These are phyloP conservation scores for Colletes collaris DNA, from an alignment of 2,888 invertebrate species.

Conservation along the genomic window DNA sequence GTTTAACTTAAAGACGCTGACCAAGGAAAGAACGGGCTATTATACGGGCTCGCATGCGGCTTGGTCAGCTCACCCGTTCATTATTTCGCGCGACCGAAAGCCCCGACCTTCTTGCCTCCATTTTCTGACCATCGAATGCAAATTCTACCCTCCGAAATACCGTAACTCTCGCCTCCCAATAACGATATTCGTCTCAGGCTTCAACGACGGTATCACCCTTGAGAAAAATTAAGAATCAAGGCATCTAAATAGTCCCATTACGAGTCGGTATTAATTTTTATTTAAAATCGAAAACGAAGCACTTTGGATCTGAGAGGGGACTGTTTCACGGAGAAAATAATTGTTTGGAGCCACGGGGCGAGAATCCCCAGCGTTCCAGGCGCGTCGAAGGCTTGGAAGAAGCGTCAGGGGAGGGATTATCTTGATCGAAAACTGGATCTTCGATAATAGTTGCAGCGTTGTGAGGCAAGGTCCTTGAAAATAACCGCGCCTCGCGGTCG, in stretches of 20 bases:
- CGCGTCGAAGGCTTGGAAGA: neutral
- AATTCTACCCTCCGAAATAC: conserved; percentile 31
- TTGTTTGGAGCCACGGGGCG: neutral
- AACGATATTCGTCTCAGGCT: too few species aligned
- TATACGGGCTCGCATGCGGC: neutral
- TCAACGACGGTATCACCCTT: too few species aligned
- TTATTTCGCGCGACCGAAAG: neutral
- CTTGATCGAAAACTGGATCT: conserved; percentile 48
- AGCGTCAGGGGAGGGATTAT: conserved; percentile 23
- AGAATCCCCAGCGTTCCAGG: too few species aligned
- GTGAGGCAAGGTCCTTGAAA: conserved; percentile 15
- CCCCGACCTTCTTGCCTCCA: neutral
- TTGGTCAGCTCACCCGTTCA: conserved; percentile 14
- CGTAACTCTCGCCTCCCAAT: too few species aligned
- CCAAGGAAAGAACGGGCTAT: neutral
- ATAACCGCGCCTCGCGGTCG: conserved; percentile 6
- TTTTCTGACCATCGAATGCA: neutral
- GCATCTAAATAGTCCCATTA: too few species aligned
- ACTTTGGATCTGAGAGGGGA: too few species aligned
- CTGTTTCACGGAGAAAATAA: too few species aligned
- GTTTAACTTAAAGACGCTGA: conserved; percentile 13
- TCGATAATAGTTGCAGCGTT: conserved; percentile 17
- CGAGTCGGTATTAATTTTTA: too few species aligned
- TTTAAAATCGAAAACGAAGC: too few species aligned
- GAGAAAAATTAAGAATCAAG: too few species aligned